Evolutionary conservation across 2,797 vertebrate genomes (phyloP), one percentile per base, ranked within the genome.

Genomic region (Rhynchotus rufescens): DNA sequence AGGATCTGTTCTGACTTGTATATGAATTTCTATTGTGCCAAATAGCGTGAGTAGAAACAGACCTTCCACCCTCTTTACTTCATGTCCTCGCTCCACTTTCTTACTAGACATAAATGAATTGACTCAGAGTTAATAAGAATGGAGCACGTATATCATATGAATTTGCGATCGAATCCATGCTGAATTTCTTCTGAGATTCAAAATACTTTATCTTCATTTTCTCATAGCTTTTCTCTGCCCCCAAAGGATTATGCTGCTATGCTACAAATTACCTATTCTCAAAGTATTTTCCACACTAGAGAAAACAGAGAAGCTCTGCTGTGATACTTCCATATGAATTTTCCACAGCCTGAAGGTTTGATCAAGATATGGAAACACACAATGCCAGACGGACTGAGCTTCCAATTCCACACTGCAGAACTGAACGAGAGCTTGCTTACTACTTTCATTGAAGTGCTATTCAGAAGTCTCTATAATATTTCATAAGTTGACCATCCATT

Each of bases 171-270:
- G 66, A 86, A 91, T 88, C 25, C 22, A 26, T 42, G 38, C 1
- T 1, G 2, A 84, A 82, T 76, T 9, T 73, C 30, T 83, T 44
- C n/a, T 66, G 59, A 90, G 51, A 88, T 30, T 72, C 30, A 80
- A 88, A 90, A 85, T 80, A 84, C 47, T 93, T 71, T 73, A 59
- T 76, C 92, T 87, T 64, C 38, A 56, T 15, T 83, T 85, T 80
- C 28, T 85, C 6, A 42, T 51, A 56, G 12, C 0, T 2, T 2
- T 75, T 89, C 52, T 80, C 22, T 83, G 3, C 3, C 14, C 54
- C n/a, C 51, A 86, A 59, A 84, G n/a, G 59, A 89, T 54, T 49
- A 65, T 6, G 12, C 36, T 85, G 44, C 40, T 68, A 44, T 85
- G 40, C 40, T 65, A 44, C 78, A 61, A 85, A 84, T 72, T 61